Conservation (phyloP, 1,140 invertebrate genomes). For the Diploscapter pachys region DNA sequence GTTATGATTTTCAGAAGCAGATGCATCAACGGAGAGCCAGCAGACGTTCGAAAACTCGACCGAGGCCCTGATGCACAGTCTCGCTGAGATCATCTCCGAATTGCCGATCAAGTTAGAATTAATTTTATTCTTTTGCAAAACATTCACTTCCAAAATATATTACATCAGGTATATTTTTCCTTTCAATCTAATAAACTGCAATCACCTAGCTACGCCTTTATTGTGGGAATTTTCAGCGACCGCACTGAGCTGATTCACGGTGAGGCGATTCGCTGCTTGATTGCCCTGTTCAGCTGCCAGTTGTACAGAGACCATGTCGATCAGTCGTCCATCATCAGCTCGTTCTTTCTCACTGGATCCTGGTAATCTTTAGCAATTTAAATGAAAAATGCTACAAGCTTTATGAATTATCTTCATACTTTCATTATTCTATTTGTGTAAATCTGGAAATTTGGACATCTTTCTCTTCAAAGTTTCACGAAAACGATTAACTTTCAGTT, state of each 20-base stretch:
- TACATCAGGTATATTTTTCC: constrained; percentile 1
- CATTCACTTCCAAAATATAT: constrained; percentile 21
- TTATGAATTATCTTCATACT: neutral
- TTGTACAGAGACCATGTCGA: constrained; percentile 49
- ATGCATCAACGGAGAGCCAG: no score
- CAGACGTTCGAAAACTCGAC: no score
- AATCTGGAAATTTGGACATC: neutral
- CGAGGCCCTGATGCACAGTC: no score
- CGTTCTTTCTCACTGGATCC: constrained; percentile 61
- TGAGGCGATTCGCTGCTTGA: constrained; percentile 48
- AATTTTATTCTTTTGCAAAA: constrained; percentile 41
- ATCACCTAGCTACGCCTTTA: neutral
- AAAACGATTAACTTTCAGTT: constrained; percentile 8
- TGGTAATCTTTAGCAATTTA: constrained; percentile 7
- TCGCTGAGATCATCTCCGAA: no score
- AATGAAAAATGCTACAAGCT: neutral
- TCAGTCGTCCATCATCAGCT: constrained; percentile 65
- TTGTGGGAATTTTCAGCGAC: constrained; percentile 67
- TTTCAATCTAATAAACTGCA: neutral
- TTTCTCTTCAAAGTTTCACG: constrained; percentile 3
- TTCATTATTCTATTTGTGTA: constrained; percentile 1
- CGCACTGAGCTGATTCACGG: constrained; percentile 78
- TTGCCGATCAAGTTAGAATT: neutral
- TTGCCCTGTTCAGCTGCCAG: constrained; percentile 69
- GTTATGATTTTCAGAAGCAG: neutral